Base-by-base conservation (phyloP, 2,888 invertebrate species). In the Lagria hirta region DNA sequence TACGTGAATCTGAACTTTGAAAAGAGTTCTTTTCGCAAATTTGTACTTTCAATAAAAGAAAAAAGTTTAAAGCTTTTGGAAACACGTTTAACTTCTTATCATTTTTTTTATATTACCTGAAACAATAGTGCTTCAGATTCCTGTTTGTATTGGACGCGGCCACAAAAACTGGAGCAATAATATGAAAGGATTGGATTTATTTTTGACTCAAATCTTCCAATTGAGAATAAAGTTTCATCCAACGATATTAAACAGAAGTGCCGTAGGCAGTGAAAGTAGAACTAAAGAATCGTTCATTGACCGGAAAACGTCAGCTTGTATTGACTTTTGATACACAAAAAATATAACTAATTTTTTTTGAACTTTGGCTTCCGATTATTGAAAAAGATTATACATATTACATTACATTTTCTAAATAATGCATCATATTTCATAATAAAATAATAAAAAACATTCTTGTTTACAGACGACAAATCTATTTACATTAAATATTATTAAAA, bases 251-350 rank as follows among this genome's bases (percentile, higher is more conserved):
- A 52, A 52, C 51, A 43, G 43, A 44, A 48, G 43, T 34, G 49
- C 57, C 54, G 26, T 32, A 27, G 55, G 56, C 48, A 36, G 33
- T 30, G 49, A 24, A 47, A 54, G 47, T 40, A 45, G 55, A 51
- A 55, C 48, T 50, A 57, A 58, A 55, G 57, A 57, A 56, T 57
- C 55, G 51, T 47, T 51, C 56, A 44, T 48, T 59, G 59, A 58
- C 59, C 59, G 57, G 59, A 59, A 59, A 59, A 52, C 36, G 44
- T 45, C 23, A 35, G 43, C 45, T n/a, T 13, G 41, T 55, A 54
- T 59, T 57, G 56, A 59, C 54, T 54, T 55, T 58, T 49, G 47
- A 41, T 42, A 50, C 49, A 46, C 49, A 37, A 49, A 48, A 48
- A 51, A 54, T 54, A 57, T 49, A 36, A 42, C 48, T 51, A 55